Conservation (phyloP, 2,113 vertebrate species). For the Girardinichthys multiradiatus region DNA sequence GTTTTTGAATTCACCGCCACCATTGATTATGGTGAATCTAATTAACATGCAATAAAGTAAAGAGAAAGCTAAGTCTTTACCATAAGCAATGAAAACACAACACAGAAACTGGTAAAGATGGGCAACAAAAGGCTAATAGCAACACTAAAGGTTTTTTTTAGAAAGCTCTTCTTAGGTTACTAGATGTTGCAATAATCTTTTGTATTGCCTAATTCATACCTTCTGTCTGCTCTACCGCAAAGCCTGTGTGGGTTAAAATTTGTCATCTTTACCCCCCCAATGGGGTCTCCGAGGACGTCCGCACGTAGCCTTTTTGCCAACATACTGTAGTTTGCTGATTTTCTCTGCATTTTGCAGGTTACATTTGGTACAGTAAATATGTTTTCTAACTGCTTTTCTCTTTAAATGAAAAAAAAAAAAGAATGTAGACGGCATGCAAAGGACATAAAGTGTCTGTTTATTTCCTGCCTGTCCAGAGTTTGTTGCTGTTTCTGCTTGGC, state of each 20-base stretch:
- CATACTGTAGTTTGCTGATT: not conserved
- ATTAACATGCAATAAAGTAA: not conserved
- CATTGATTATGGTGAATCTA: not conserved
- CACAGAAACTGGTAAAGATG: not conserved
- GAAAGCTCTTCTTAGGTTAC: not conserved
- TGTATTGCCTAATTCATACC: no score
- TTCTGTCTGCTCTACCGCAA: no score
- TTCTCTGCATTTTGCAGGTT: no score
- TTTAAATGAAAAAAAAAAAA: constrained; percentile 12
- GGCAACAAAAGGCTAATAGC: not conserved
- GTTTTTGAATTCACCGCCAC: not conserved
- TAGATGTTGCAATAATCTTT: no score
- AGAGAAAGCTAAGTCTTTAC: not conserved
- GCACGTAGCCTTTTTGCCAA: not conserved
- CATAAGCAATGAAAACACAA: not conserved
- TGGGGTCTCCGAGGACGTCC: no score
- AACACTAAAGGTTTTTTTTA: not conserved
- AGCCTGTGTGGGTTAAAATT: no score
- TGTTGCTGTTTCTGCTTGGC: constrained; percentile 61
- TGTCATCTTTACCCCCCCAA: no score
- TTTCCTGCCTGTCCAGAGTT: constrained; percentile 51
- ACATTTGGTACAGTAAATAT: not conserved
- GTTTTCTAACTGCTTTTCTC: not conserved
- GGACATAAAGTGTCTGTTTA: constrained; percentile 53
- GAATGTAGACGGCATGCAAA: constrained; percentile 17